Base-by-base conservation (phyloP, 2,888 invertebrate species). In the Ochropleura plecta region DNA sequence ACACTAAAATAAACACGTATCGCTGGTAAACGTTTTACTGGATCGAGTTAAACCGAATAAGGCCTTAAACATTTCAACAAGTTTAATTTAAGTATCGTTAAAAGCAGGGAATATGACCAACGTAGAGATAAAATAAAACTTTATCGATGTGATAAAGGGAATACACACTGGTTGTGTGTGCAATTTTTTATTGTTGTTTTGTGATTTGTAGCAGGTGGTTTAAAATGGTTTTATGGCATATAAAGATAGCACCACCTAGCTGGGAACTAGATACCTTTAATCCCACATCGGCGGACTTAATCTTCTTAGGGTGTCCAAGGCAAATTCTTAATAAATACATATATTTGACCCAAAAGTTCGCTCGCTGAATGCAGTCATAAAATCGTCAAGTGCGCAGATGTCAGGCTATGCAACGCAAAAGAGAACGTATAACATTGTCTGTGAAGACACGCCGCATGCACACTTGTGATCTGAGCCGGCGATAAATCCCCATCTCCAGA, bases 61-160 rank as follows among this genome's bases (percentile, higher is more conserved):
- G 79, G 73, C 46, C 51, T 82, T 76, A 77, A 82, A 83, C 73
- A 85, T 86, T 85, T 87, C 75, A 81, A 82, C 79, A 80, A 81
- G 78, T 81, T 86, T 85, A 88, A 90, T 89, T 89, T 79, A 82
- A 73, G 49, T 65, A 62, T 79, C 79, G 79, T 89, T 88, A 90
- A 90, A 89, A 86, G 78, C 78, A 74, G 73, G 78, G 79, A 79
- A 86, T 85, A 86, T 87, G 86, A 78, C 82, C 82, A 80, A 84
- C 83, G 71, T 73, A 69, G 57, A 76, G 76, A 85, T 88, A 85
- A 85, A 84, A 88, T 89, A 88, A 90, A 89, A 88, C 80, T 89
- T 89, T 88, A 89, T 89, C 76, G 85, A 76, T 73, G 66, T 64
- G 63, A 75, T 84, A 80, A 83, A 78, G 67, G 20, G 20, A n/a